Base-by-base conservation (phyloP, 2,113 vertebrate species). In the Lamprologus lemairii region DNA sequence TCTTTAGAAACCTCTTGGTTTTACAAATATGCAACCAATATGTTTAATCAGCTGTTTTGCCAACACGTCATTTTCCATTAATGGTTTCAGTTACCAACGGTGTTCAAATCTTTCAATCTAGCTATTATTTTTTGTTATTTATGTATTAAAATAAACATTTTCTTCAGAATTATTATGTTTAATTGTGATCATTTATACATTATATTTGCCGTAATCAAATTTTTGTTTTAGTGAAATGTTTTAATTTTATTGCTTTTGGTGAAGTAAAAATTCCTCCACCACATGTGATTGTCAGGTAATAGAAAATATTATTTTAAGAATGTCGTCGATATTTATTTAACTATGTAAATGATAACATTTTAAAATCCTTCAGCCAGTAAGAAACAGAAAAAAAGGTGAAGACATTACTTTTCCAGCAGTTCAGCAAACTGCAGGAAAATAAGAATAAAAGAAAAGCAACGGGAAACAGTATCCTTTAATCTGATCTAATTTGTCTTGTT, bases 21-120 rank as follows among this genome's bases (percentile, higher is more conserved):
- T 9, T 23, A 23, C 2, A 3, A 68, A 21, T 40, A 35, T n/a
- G 17, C 31, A 65, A 35, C 60, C 4, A 65, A 12, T n/a, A n/a
- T 35, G 63, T 42, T 71, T 71, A 71, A 68, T 40, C 63, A 71
- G 35, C 65, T 42, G n/a, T 42, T 71, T 71, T 40, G 3, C 33
- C 63, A 68, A 6, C n/a, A 40, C 7, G 0, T 23, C 35, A 40
- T 71, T 40, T 71, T 71, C 65, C 35, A 71, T 71, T 42, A 71
- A 2, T 71, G 1, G n/a, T 23, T 71, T 42, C 7, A 21, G 6
- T 71, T 40, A 40, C 11, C 35, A 13, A 3, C 1, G 28, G 58
- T 63, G 58, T 71, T 40, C 31, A 71, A 23, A 9, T 65, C 28
- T 6, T 65, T 65, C 17, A 4, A 35, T 65, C 60, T n/a, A 63